phyloP scores from a whole-genome alignment of 2,113 vertebrate species.

The Myrmecobius fasciatus region DNA sequence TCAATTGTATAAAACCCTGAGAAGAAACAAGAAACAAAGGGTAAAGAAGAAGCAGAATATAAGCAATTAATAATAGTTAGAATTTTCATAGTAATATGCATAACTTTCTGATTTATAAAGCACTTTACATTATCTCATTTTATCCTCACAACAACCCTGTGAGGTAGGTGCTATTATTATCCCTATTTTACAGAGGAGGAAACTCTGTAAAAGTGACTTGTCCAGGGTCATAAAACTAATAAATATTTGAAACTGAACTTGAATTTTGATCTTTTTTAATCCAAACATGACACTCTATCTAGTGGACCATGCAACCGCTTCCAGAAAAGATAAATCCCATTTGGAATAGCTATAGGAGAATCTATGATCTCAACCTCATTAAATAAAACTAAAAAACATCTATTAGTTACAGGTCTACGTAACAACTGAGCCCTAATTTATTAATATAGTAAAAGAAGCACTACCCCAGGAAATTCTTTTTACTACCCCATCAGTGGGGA shows the following conservation, averaged over 20 bases:
- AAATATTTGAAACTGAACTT: not conserved
- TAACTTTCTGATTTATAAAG: not conserved
- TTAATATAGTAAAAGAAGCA: conserved; percentile 53
- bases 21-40: not conserved
- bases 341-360: not conserved
- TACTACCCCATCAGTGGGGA: conserved; percentile 52
- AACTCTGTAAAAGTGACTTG: not conserved
- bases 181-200: not conserved
- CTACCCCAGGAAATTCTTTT: conserved; percentile 61
- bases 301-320: not conserved
- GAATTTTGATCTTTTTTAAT: not conserved
- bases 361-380: not conserved
- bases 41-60: not conserved
- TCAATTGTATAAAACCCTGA: not conserved
- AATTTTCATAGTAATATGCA: not conserved
- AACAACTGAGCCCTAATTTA: conserved; percentile 42
- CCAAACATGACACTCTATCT: not conserved
- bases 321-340: not conserved
- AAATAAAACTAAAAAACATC: not conserved
- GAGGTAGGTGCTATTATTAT: not conserved
- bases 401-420: conserved; percentile 46
- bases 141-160: not conserved
- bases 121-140: not conserved
- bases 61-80: not conserved
- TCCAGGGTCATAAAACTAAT: not conserved